Conservation (phyloP, 2,888 invertebrate species). For the Leptura quadrifasciata region DNA sequence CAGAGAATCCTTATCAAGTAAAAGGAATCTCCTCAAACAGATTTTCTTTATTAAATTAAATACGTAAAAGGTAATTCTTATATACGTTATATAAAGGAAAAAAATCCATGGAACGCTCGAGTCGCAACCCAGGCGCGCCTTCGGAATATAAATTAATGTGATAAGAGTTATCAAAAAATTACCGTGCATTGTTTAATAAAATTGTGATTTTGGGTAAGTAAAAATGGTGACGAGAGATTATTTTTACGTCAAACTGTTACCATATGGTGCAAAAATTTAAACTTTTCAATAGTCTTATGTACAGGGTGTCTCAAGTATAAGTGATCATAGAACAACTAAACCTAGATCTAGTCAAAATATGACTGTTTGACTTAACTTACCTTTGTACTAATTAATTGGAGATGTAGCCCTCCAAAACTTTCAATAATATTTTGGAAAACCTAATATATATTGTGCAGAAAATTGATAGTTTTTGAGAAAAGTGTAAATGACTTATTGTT, state of each 20-base stretch:
- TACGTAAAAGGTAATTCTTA: constrained; percentile 48
- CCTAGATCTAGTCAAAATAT: too few relatives aligned
- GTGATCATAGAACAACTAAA: too few relatives aligned
- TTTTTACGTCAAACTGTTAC: neutral
- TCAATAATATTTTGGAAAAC: too few relatives aligned
- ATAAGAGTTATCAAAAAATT: constrained; percentile 39
- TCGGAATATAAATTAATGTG: constrained; percentile 46
- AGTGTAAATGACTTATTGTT: too few relatives aligned
- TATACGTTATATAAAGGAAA: constrained; percentile 56
- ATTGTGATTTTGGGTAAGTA: constrained; percentile 28
- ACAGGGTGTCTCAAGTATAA: too few relatives aligned
- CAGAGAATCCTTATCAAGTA: constrained; percentile 58
- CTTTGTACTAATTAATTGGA: too few relatives aligned
- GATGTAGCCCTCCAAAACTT: too few relatives aligned
- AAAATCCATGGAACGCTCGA: constrained; percentile 31
- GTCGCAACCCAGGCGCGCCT: constrained; percentile 59
- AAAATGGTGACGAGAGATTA: neutral
- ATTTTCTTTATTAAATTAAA: constrained; percentile 58
- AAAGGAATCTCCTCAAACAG: constrained; percentile 51
- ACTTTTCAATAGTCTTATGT: too few relatives aligned
- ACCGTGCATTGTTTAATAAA: constrained; percentile 45
- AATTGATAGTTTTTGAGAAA: too few relatives aligned
- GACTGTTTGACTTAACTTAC: too few relatives aligned
- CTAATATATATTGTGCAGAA: too few relatives aligned
- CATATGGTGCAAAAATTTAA: neutral